A percentile compares a stretch with the other conserved stretches of the same genome.
These are phyloP conservation scores for Nephrocerus scutellatus DNA, from an alignment of 2,888 invertebrate species.

Conservation along the genomic window DNA sequence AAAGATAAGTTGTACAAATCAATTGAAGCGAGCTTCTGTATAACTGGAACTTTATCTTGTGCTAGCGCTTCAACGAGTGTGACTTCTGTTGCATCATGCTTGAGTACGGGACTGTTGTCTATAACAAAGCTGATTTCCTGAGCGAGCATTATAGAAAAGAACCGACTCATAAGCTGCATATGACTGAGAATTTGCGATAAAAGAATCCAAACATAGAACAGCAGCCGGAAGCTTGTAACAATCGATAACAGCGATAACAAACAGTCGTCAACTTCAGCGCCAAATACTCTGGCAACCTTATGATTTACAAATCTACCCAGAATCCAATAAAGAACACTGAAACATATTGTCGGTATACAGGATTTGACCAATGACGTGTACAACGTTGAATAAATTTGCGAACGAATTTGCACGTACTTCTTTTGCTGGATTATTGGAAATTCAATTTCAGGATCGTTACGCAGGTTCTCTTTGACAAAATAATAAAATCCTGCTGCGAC, in stretches of 20 bases:
- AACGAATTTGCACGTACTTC: slow-evolving; percentile 61
- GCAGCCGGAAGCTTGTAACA: slow-evolving; percentile 39
- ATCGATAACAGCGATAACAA: slow-evolving; percentile 41
- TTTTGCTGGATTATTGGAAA: slow-evolving; percentile 67
- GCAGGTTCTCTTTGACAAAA: slow-evolving; percentile 33
- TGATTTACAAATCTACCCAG: slow-evolving; percentile 54
- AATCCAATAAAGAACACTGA: slow-evolving; percentile 55
- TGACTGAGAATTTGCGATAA: slow-evolving; percentile 62
- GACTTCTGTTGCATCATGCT: slow-evolving; percentile 43
- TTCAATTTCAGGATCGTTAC: slow-evolving; percentile 46
- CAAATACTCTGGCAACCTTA: slow-evolving; percentile 51
- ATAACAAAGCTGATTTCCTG: slow-evolving; percentile 62
- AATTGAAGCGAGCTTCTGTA: slow-evolving; percentile 68
- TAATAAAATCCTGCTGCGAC: slow-evolving; percentile 59
- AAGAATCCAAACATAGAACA: slow-evolving; percentile 64
- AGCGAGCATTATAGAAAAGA: slow-evolving; percentile 64
- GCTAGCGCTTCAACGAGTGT: slow-evolving; percentile 58
- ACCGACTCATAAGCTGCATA: slow-evolving; percentile 61
- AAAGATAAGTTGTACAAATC: slow-evolving; percentile 61
- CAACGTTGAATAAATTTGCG: slow-evolving; percentile 53
- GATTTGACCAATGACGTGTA: slow-evolving; percentile 56
- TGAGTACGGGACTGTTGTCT: slow-evolving; percentile 36
- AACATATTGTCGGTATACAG: slow-evolving; percentile 57
- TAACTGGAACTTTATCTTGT: slow-evolving; percentile 52
- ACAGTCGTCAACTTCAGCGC: slow-evolving; percentile 42